Evolutionary conservation across 2,888 invertebrate species (phyloP), one percentile per base, ranked within the genome.

Genomic region (Mactromeris polynyma): DNA sequence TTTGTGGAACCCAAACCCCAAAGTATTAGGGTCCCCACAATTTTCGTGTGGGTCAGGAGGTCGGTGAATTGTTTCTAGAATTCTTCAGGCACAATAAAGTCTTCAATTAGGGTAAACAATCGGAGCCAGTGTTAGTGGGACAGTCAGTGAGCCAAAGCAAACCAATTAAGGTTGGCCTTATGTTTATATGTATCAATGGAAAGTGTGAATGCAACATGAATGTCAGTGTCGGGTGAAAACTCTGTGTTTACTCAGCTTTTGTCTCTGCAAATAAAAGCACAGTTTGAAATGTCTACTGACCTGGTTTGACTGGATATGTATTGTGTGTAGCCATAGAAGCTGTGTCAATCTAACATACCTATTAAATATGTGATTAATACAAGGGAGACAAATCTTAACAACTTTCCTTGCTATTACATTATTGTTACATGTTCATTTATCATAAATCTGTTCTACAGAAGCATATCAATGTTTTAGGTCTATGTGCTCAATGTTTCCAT

Each of bases 371-470:
- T 73, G 0, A 36, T 33, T 73, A 73, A 33, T 33, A 36, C 2
- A 73, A 73, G 73, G 73, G 73, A 73, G 73, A 73, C 73, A 73
- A 73, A 73, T 73, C 73, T 36, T 73, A 73, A 3, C n/a, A 1
- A 58, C 9, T 73, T 26, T 26, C n/a, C 58, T 64, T 46, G 46
- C 46, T 17, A 46, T 64, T 26, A 64, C 42, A 42, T 42, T 42
- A 46, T 46, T 46, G 46, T 46, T 46, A 46, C 46, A 46, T 9
- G 11, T 46, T 7, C 17, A 46, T 46, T 46, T 11, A 46, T 46
- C 6, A 40, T 46, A 11, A 46, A 46, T 17, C 11, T 46, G 3
- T 14, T 46, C 17, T 46, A 46, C 14, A 17, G 46, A 17, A 17
- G 6, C 46, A 9, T 46, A 46, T 46, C 11, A 46, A 3, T 46